Conservation (phyloP, 2,888 invertebrate species). For the Crepidodera aurea region DNA sequence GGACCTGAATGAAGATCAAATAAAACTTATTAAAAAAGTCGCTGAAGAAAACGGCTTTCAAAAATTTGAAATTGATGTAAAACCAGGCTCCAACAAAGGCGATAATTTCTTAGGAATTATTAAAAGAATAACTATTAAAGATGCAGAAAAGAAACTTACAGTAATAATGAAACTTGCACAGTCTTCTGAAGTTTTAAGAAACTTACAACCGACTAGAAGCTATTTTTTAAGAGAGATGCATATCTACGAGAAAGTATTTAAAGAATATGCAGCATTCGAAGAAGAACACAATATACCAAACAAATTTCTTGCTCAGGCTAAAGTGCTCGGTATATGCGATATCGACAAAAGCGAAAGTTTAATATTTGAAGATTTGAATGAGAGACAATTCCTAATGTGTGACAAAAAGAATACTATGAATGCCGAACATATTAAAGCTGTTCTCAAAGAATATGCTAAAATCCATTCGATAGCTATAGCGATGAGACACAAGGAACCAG, state of each 20-base stretch:
- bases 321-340: background rate
- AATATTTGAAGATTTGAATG: slow-evolving; percentile 1
- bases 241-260: slow-evolving; percentile 47
- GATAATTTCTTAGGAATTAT: slow-evolving; percentile 16
- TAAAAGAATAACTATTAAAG: background rate
- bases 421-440: slow-evolving; percentile 45
- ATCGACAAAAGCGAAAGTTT: background rate
- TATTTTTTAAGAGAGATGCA: slow-evolving; percentile 44
- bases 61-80: background rate
- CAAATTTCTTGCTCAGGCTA: background rate
- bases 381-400: background rate
- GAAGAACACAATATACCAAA: background rate
- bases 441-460: slow-evolving; percentile 50
- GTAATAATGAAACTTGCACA: background rate
- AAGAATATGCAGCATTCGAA: slow-evolving; percentile 47
- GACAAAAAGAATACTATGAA: background rate
- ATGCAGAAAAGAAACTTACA: background rate
- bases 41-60: slow-evolving; percentile 19
- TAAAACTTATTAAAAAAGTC: slow-evolving; percentile 1
- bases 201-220: background rate
- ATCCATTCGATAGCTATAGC: slow-evolving; percentile 53
- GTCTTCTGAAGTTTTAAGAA: background rate
- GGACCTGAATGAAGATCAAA: background rate
- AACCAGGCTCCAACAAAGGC: slow-evolving; percentile 5
- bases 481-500: slow-evolving; percentile 46